phyloP scores from a whole-genome alignment of 2,113 vertebrate species.

The Hippopotamus amphibius region DNA sequence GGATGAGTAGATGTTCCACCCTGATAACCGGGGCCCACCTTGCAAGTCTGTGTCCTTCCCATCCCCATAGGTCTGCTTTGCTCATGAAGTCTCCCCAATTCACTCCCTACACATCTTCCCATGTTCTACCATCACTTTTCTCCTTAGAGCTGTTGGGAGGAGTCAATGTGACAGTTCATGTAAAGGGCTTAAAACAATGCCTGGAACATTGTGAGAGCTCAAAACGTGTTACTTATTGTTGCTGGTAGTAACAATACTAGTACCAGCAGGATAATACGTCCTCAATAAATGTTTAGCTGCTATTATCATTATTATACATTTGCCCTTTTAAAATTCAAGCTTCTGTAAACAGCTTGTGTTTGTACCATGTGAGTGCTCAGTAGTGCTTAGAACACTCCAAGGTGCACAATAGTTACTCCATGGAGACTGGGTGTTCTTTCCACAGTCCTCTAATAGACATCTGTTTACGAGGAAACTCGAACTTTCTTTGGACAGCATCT shows the following conservation, averaged over 20 bases:
- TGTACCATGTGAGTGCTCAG: not conserved
- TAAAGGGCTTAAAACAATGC: not conserved
- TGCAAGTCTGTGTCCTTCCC: not conserved
- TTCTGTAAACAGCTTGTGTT: not conserved
- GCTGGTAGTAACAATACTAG: not conserved
- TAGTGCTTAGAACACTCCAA: not conserved
- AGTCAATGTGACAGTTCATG: not conserved
- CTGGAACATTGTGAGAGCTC: not conserved
- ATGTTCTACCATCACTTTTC: not conserved
- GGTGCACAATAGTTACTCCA: not conserved
- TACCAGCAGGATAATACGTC: not conserved
- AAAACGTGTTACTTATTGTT: not conserved
- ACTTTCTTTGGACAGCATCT: not conserved
- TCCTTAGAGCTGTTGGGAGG: not conserved
- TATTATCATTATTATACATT: not conserved
- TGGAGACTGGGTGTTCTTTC: not conserved
- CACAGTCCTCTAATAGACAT: not conserved
- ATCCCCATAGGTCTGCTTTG: not conserved
- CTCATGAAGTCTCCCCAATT: not conserved
- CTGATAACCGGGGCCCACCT: not conserved
- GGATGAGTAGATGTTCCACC: accelerated
- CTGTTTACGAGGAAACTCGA: not conserved
- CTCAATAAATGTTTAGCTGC: not conserved
- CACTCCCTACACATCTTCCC: not conserved
- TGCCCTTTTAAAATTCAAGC: not conserved